Conservation (phyloP, 2,113 vertebrate species). For the Fukomys damarensis region DNA sequence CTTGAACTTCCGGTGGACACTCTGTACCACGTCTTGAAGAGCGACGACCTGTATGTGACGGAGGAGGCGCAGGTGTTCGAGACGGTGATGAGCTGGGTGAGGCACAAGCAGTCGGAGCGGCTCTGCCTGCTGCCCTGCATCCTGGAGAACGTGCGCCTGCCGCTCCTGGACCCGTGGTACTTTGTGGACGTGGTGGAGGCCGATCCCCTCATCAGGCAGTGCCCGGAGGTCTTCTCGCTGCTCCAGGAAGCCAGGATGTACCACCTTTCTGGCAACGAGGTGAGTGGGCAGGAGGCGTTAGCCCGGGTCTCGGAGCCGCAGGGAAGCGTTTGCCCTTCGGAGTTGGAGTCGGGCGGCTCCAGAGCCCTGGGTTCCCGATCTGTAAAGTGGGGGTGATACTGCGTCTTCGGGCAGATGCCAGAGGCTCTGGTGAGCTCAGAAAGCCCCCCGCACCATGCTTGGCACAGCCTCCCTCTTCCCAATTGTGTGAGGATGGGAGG, state of each 20-base stretch:
- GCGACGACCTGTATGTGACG: slow-evolving; percentile 92
- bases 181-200: slow-evolving; percentile 96
- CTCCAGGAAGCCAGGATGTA: slow-evolving; percentile 96
- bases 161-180: slow-evolving; percentile 95
- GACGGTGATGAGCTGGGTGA: slow-evolving; percentile 93
- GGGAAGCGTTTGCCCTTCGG: background rate
- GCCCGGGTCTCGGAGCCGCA: background rate
- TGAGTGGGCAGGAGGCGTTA: slow-evolving; percentile 78
- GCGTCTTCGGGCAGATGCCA: background rate
- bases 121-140: slow-evolving; percentile 86
- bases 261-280: slow-evolving; percentile 96
- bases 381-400: background rate
- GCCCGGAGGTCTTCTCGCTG: slow-evolving; percentile 92
- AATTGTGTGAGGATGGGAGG: background rate
- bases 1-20: slow-evolving; percentile 91
- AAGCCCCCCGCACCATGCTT: background rate
- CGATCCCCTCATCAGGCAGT: slow-evolving; percentile 91
- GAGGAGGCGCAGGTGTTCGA: slow-evolving; percentile 95
- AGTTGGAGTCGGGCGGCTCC: background rate
- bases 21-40: slow-evolving; percentile 90
- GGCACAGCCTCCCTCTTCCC: background rate
- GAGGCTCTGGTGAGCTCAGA: background rate
- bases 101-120: slow-evolving; percentile 87
- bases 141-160: slow-evolving; percentile 91
- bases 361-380: background rate